Conservation (phyloP, 2,113 vertebrate genomes). For the Ailurus styani region DNA sequence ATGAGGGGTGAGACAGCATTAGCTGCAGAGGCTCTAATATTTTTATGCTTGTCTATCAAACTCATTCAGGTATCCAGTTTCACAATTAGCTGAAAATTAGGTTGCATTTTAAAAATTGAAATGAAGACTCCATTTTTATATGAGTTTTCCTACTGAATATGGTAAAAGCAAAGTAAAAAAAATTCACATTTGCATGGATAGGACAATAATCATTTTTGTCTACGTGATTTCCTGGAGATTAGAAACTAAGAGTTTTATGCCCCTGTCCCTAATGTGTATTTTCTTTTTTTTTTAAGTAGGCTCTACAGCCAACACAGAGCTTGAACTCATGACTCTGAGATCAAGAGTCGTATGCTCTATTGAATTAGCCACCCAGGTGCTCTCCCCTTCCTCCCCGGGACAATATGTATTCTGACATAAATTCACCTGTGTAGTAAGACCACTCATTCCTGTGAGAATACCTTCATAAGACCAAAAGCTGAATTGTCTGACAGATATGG, state of each 20-base stretch:
- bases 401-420: neutral
- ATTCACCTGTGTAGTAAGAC: neutral
- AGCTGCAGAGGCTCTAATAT: neutral
- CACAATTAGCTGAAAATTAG: constrained; percentile 7
- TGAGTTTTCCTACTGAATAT: neutral
- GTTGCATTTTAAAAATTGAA: neutral
- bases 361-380: neutral
- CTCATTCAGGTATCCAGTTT: neutral
- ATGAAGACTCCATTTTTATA: neutral
- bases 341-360: neutral
- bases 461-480: neutral
- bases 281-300: neutral
- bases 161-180: neutral
- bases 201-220: neutral
- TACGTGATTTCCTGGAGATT: neutral
- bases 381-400: neutral
- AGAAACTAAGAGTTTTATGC: neutral
- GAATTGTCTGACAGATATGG: neutral
- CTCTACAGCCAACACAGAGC: neutral
- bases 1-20: neutral
- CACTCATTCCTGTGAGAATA: neutral
- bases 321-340: neutral
- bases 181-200: neutral
- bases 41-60: constrained; percentile 10
- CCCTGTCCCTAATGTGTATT: neutral